Evolutionary conservation across 2,888 invertebrate species (phyloP).

Genomic region (Podotricha telesiphe): DNA sequence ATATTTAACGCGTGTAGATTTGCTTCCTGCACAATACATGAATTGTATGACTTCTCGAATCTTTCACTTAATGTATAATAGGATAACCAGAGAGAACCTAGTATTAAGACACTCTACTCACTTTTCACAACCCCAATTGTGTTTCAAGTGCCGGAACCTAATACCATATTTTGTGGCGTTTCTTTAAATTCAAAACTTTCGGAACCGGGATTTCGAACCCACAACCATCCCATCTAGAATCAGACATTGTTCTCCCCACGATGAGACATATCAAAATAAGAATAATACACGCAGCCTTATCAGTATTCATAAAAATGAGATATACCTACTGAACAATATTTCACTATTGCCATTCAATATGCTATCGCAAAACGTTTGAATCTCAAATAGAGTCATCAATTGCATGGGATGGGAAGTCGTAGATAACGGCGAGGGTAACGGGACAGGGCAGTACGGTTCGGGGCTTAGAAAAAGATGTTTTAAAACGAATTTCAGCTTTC

Average conservation of each 20-base stretch:
- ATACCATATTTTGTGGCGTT: no score
- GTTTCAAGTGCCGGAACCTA: no score
- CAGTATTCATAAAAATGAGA: background rate
- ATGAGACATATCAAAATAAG: background rate
- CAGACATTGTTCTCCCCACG: no score
- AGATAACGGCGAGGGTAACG: conserved; percentile 23
- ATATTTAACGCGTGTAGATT: no score
- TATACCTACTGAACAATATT: conserved; percentile 11
- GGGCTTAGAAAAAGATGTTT: background rate
- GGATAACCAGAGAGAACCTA: background rate
- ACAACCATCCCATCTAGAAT: no score
- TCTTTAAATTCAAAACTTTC: no score
- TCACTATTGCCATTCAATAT: conserved; percentile 15
- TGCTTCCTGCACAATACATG: no score
- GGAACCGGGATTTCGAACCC: no score
- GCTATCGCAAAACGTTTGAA: conserved; percentile 22
- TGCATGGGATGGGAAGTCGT: conserved; percentile 17
- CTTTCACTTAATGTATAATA: no score
- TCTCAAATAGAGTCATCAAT: conserved; percentile 28
- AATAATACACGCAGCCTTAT: no score
- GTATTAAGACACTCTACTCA: background rate
- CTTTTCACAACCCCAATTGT: no score
- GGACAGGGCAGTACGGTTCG: background rate
- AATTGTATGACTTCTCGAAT: no score
- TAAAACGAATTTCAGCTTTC: conserved; percentile 6